phyloP scores from a whole-genome alignment of 1,140 invertebrate species.

The Asbolus verrucosus region DNA sequence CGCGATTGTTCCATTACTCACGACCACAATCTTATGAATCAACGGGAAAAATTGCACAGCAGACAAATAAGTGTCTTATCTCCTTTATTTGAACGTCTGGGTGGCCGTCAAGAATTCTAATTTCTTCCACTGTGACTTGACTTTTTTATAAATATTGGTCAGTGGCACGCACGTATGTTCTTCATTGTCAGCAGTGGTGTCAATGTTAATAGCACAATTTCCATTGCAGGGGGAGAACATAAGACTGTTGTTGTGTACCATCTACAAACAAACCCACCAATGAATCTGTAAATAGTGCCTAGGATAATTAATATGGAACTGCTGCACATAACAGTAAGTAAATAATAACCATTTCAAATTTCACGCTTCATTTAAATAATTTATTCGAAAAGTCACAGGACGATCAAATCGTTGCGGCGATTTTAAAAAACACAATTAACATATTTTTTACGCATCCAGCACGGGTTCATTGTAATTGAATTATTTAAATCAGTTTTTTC shows the following conservation, averaged over 20 bases:
- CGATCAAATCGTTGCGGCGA: not conserved
- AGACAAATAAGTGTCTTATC: constrained; percentile 15
- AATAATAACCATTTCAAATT: too few relatives aligned
- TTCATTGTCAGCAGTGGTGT: constrained; percentile 13
- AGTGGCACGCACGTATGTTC: constrained; percentile 59
- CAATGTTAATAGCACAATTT: constrained; percentile 13
- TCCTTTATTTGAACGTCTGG: not conserved
- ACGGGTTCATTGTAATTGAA: not conserved
- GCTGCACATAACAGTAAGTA: constrained; percentile 47
- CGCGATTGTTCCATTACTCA: constrained; percentile 1
- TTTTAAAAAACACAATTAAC: not conserved
- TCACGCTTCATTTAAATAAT: constrained; percentile 20
- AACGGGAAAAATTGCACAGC: constrained; percentile 19
- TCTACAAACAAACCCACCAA: constrained; percentile 5
- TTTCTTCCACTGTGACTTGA: not conserved
- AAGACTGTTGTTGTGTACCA: constrained; percentile 41
- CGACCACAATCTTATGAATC: not conserved
- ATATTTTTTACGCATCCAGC: not conserved
- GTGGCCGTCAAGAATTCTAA: constrained; percentile 15
- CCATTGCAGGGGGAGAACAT: constrained; percentile 36
- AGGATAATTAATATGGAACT: constrained; percentile 43
- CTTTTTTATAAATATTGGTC: constrained; percentile 56
- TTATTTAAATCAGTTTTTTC: too few relatives aligned
- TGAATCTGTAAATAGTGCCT: not conserved
- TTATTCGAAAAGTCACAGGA: constrained; percentile 1